Base-by-base conservation (phyloP, 2,797 vertebrate genomes). In the Somateria mollissima region DNA sequence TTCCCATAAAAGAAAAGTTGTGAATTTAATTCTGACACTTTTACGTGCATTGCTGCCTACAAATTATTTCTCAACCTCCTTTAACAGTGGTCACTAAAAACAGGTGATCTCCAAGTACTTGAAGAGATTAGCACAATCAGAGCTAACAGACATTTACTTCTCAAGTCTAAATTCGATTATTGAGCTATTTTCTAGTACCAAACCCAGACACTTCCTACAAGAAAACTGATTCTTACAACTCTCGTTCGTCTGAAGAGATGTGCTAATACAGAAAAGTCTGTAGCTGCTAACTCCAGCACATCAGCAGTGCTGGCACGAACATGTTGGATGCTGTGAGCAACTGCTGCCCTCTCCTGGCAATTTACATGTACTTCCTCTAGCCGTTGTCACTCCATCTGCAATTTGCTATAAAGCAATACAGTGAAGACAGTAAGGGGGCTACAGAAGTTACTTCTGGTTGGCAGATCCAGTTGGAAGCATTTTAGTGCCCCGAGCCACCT, bases 341-440 rank as follows among this genome's bases (percentile, higher is more conserved):
- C 37, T 89, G 94, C 96, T 97, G 98, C 97, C 98, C 98, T 94
- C 98, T 98, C 80, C 96, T 97, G 98, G 96, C 74, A 45, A 90
- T 22, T 21, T 7, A 47, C 60, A 90, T 21, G 19, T 7, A 45
- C 58, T 69, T 71, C 18, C 53, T 64, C 32, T 3, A 67, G 28
- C 2, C 15, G 34, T 6, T 32, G 19, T 4, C 34, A 6, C 18
- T 14, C 5, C 24, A 9, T 18, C 2, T 2, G 49, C 49, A n/a
- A 25, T 1, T 11, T 3, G 39, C 57, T 22, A 6, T 13, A 28
- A 70, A 53, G 19, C 17, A 4, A 5, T 20, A 14, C 0, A 53
- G 24, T 3, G 30, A 72, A 78, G 53, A 60, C 0, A 5, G 24
- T 36, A 61, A 30, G 0, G 32, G 18, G 67, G 25, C 10, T 43